Percentiles rank a stretch among this genome's conserved stretches.
Conservation (phyloP, 1,140 invertebrate species). For the Magallana gigas region DNA sequence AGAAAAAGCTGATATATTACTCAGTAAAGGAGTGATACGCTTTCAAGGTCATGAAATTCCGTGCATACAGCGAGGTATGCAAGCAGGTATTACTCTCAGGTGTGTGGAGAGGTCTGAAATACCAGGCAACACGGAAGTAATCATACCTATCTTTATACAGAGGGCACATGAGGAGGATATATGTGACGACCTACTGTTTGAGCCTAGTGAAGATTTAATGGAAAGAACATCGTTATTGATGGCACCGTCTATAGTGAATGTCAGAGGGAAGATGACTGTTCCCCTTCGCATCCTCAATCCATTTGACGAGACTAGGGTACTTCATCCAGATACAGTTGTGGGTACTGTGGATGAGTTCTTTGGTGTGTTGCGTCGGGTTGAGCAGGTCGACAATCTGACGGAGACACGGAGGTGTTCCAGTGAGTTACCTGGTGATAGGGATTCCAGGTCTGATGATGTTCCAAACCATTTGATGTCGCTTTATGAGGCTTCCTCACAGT, state of each 20-base stretch:
- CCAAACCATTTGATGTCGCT: background rate
- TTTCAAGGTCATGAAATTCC: slow-evolving; percentile 29
- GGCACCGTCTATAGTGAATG: background rate
- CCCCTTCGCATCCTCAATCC: background rate
- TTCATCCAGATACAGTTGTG: background rate
- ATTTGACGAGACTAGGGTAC: background rate
- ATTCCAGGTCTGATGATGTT: background rate
- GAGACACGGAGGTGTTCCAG: background rate
- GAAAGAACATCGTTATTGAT: background rate
- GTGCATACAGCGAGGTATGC: slow-evolving; percentile 2
- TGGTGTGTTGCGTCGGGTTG: background rate
- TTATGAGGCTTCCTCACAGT: background rate
- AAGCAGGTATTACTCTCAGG: background rate
- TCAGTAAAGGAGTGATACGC: slow-evolving; percentile 5
- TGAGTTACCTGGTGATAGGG: background rate
- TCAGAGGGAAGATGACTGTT: background rate
- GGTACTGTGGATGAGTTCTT: background rate
- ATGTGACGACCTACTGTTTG: background rate
- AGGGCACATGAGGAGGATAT: background rate
- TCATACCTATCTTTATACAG: background rate
- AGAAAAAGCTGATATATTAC: slow-evolving; percentile 13
- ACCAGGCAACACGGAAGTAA: background rate
- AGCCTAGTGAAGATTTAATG: background rate
- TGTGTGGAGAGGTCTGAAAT: background rate
- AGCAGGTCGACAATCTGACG: background rate